Evolutionary conservation across 2,888 invertebrate species (phyloP), one percentile per base, ranked within the genome.

Genomic region (Rhagonycha fulva): DNA sequence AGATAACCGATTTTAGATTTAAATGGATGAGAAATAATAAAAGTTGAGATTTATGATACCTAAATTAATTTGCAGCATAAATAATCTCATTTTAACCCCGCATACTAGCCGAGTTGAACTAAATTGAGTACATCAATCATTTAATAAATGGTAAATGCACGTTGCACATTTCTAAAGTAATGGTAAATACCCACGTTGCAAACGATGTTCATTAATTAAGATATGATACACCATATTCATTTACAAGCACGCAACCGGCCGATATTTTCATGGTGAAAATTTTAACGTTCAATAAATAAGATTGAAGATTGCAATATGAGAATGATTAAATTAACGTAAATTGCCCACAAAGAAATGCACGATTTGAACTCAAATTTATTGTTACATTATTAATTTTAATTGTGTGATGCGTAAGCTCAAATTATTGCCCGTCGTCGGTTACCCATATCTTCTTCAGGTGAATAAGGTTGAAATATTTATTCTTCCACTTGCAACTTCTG

Each of bases 71-170:
- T 73, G 62, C 73, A 73, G 32, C 68, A 73, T 73, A 73, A 73
- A 73, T 73, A 73, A 73, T 73, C 68, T 61, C 68, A 68, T 61
- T 73, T 73, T 32, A 72, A 62, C 68, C 68, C 73, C 30, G 23
- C 62, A 73, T 68, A 47, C 68, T 67, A 61, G 12, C 68, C 66
- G 62, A 70, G 71, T 71, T 71, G 61, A 75, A 75, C 75, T 75
- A 75, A 66, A 75, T 75, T 75, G 62, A 67, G 67, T 67, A 67
- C 75, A 75, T 75, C 71, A 75, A 75, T 75, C 75, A 71, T 68
- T 68, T 67, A 67, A 75, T 75, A 75, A 75, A 75, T 75, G 75
- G 75, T 71, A 75, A 66, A 75, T 74, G 66, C 70, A 71, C 62
- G 70, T 67, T 70, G 70, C 68, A 68, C 67, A 71, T 71, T 75